Percentiles rank a stretch among this genome's conserved stretches.
phyloP scores from a whole-genome alignment of 2,113 vertebrate genomes.

The Dipodomys ordii region DNA sequence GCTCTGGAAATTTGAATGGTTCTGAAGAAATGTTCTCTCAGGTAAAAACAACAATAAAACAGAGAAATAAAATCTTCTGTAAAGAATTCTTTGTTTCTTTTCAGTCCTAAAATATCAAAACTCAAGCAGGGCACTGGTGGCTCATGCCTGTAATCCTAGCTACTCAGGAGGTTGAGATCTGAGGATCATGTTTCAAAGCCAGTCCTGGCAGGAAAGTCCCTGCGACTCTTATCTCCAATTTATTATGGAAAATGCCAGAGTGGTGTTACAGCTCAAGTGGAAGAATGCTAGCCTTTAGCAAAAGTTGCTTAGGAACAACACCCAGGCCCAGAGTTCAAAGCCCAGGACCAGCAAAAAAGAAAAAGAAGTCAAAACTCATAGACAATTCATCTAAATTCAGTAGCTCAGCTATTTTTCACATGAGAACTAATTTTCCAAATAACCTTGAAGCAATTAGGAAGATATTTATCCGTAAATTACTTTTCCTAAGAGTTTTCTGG shows the following conservation, averaged over 20 bases:
- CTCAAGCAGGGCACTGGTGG: too few relatives aligned
- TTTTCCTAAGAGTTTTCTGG: constrained; percentile 61
- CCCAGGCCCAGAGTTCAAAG: too few relatives aligned
- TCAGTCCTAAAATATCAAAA: constrained; percentile 30
- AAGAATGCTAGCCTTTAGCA: too few relatives aligned
- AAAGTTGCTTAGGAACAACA: too few relatives aligned
- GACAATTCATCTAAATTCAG: constrained; percentile 51
- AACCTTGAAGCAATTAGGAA: constrained; percentile 25
- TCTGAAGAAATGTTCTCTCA: constrained; percentile 12
- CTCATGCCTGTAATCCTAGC: too few relatives aligned
- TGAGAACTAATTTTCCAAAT: constrained; percentile 41
- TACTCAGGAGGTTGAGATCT: too few relatives aligned
- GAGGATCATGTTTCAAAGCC: too few relatives aligned
- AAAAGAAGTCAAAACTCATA: neutral
- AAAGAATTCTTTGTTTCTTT: constrained; percentile 38
- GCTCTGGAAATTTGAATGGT: constrained; percentile 33
- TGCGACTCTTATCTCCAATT: too few relatives aligned
- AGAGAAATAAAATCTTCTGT: neutral
- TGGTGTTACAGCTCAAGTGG: too few relatives aligned
- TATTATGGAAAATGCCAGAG: too few relatives aligned
- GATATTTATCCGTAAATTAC: constrained; percentile 34
- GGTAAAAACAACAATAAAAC: constrained; percentile 45
- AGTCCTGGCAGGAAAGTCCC: too few relatives aligned
- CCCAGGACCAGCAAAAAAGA: too few relatives aligned
- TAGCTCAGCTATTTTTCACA: constrained; percentile 46